These are phyloP conservation scores for Entelurus aequoreus DNA, from an alignment of 2,113 vertebrate species.

Conservation along the genomic window DNA sequence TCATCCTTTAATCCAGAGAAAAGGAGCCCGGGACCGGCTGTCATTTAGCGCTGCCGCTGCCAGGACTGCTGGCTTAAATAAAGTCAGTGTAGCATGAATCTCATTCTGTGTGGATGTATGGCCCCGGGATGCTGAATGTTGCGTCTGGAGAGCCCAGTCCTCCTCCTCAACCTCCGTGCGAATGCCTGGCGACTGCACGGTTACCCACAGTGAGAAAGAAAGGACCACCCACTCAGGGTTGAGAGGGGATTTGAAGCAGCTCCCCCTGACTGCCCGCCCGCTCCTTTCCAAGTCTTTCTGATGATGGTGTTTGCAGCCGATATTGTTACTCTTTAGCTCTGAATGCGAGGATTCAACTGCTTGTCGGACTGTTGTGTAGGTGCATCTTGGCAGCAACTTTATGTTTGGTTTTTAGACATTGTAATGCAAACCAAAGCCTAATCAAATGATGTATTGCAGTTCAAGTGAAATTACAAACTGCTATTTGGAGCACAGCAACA, in stretches of 20 bases:
- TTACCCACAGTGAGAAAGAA: constrained; percentile 72
- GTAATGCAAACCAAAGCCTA: too few species aligned
- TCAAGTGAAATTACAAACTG: too few species aligned
- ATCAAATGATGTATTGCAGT: too few species aligned
- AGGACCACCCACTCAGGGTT: constrained; percentile 80
- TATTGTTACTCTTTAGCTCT: constrained; percentile 38
- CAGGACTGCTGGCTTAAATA: constrained; percentile 73
- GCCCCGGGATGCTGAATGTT: constrained; percentile 68
- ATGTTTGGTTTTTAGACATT: too few species aligned
- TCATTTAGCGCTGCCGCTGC: constrained; percentile 70
- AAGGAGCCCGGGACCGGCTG: constrained; percentile 68
- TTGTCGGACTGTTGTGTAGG: background rate
- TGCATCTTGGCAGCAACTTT: too few species aligned
- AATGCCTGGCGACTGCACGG: constrained; percentile 76
- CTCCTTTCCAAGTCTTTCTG: constrained; percentile 66
- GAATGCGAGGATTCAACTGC: constrained; percentile 20
- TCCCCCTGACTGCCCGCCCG: constrained; percentile 68
- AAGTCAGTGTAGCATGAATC: constrained; percentile 81
- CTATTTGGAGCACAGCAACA: too few species aligned
- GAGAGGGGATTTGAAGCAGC: constrained; percentile 72
- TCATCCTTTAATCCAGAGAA: constrained; percentile 75
- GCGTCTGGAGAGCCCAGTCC: constrained; percentile 67
- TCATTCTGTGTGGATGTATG: constrained; percentile 78
- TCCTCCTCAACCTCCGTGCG: constrained; percentile 63
- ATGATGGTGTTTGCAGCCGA: constrained; percentile 54